These are phyloP conservation scores for Ceratotherium simum DNA, from an alignment of 2,113 vertebrate species.

Conservation along the genomic window DNA sequence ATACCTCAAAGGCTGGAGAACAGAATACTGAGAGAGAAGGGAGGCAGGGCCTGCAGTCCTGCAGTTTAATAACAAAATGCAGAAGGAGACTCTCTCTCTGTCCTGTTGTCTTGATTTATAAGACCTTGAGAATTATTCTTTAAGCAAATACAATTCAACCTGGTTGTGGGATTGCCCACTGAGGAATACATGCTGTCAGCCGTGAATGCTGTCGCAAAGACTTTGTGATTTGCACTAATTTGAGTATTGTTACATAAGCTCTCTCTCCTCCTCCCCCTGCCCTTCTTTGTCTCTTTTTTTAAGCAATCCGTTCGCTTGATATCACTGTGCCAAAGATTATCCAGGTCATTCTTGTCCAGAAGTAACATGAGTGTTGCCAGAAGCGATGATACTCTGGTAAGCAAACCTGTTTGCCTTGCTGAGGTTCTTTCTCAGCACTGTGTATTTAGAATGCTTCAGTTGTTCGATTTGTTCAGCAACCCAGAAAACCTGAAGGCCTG, in stretches of 20 bases:
- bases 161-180: not conserved
- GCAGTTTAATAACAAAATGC: not conserved
- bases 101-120: not conserved
- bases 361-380: constrained; percentile 98
- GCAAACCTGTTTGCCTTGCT: constrained; percentile 62
- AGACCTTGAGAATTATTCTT: not conserved
- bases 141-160: not conserved
- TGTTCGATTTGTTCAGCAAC: constrained; percentile 3
- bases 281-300: not conserved
- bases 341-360: constrained; percentile 98
- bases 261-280: not conserved
- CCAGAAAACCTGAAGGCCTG: not conserved
- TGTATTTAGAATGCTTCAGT: not conserved
- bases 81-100: not conserved
- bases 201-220: not conserved
- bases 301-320: constrained; percentile 99
- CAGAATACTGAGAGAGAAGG: not conserved
- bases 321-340: constrained; percentile 99
- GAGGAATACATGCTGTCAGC: not conserved
- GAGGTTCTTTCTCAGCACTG: not conserved
- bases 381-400: constrained; percentile 98
- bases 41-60: not conserved
- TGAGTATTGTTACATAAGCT: not conserved
- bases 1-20: not conserved
- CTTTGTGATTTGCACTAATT: not conserved